Base-by-base conservation (phyloP, 2,888 invertebrate species). In the Subacronicta megacephala region DNA sequence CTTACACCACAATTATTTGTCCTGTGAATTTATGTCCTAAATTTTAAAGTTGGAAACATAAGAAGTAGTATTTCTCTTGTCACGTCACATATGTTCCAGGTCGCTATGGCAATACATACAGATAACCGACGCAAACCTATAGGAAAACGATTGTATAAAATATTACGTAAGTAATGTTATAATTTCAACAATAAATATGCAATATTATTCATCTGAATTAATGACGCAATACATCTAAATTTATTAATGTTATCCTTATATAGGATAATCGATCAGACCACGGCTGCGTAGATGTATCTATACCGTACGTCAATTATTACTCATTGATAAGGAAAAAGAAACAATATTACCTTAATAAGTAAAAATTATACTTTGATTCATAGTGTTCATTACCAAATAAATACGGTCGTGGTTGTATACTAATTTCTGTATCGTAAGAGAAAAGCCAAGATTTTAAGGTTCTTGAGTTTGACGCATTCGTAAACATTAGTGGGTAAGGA, bases 311-410 rank as follows among this genome's bases (percentile, higher is more conserved):
- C 68, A 68, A 55, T 13, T 9, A 41, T 65, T 66, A 67, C 33
- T 62, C 57, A 68, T 56, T 36, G 62, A 68, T 68, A 62, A 35
- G 65, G 68, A 68, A 68, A 66, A 57, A 33, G 20, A 16, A 9
- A 41, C 12, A 31, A 36, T 44, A 40, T 52, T 36, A 33, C 17
- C n/a, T 0, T 35, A 31, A 7, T 38, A 12, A 45, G 16, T 35
- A n/a, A n/a, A n/a, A n/a, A n/a, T n/a, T n/a, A n/a, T n/a, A n/a
- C n/a, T n/a, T n/a, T 10, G 36, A 49, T 54, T 49, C 44, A 43
- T 37, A 12, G 23, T 49, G 7, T 23, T 7, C 18, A 13, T 46
- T 37, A 35, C 31, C 17, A 31, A 57, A 38, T 36, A 42, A 5
- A n/a, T n/a, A n/a, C n/a, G n/a, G n/a, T n/a, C n/a, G n/a, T n/a